These are phyloP conservation scores for Aproaerema taeniolella DNA, from an alignment of 2,888 invertebrate genomes.

Conservation along the genomic window DNA sequence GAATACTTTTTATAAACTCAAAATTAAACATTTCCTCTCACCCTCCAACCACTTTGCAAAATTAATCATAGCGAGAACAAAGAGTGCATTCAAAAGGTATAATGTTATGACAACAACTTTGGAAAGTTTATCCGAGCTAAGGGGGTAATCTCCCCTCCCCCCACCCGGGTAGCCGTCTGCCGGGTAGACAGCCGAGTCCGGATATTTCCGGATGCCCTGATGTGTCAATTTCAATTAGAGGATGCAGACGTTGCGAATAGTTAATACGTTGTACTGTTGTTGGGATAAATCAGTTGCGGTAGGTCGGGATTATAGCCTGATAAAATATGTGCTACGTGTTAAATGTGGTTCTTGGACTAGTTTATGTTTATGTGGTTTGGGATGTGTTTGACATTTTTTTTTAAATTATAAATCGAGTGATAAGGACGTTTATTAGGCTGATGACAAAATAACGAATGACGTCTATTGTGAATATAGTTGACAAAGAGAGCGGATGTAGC, in stretches of 20 bases:
- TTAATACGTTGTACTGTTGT: conserved; percentile 38
- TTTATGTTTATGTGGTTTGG: background rate
- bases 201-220: conserved; percentile 72
- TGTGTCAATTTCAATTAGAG: conserved; percentile 73
- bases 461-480: too few species aligned
- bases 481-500: too few species aligned
- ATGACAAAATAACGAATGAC: too few species aligned
- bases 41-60: too few species aligned
- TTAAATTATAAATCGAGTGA: too few species aligned
- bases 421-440: too few species aligned
- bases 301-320: too few species aligned
- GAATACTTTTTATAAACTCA: too few species aligned
- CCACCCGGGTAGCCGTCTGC: too few species aligned
- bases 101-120: conserved; percentile 37
- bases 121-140: conserved; percentile 23
- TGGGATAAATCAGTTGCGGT: conserved; percentile 28
- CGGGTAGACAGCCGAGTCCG: conserved; percentile 38
- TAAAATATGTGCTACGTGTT: too few species aligned
- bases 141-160: conserved; percentile 33
- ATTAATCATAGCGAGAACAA: background rate
- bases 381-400: background rate
- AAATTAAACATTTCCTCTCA: too few species aligned
- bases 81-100: conserved; percentile 41
- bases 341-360: conserved; percentile 5
- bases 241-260: conserved; percentile 44